Percentiles rank a stretch among this genome's conserved stretches.
phyloP scores from a whole-genome alignment of 2,888 invertebrate genomes.

The Stenchaetothrips biformis region DNA sequence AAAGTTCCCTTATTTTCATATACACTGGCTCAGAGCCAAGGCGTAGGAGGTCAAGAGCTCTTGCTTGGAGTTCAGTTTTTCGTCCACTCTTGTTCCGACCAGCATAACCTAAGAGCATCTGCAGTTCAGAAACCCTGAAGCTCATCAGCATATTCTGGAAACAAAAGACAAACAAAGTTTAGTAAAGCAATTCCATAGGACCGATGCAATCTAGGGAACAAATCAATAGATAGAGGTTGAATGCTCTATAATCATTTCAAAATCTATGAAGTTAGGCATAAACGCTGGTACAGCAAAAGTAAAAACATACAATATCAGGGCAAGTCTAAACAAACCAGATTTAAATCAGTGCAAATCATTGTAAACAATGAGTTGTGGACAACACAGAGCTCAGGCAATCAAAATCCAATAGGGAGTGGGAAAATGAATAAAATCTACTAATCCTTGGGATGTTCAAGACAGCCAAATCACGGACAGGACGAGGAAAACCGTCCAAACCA shows the following conservation, averaged over 20 bases:
- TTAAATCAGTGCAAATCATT: too few species aligned
- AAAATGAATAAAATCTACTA: background rate
- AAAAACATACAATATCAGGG: too few species aligned
- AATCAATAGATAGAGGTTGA: too few species aligned
- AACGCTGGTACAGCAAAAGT: too few species aligned
- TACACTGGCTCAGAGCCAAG: slow-evolving; percentile 58
- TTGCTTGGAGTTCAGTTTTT: slow-evolving; percentile 70
- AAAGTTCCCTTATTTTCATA: slow-evolving; percentile 62
- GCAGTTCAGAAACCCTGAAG: slow-evolving; percentile 80
- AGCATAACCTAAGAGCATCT: slow-evolving; percentile 73
- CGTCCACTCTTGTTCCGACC: slow-evolving; percentile 73
- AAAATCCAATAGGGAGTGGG: background rate
- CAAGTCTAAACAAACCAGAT: too few species aligned
- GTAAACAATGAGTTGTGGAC: too few species aligned
- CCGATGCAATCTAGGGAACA: too few species aligned
- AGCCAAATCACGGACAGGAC: background rate
- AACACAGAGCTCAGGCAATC: too few species aligned
- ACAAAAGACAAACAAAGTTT: background rate
- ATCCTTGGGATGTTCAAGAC: background rate
- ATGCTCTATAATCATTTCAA: too few species aligned
- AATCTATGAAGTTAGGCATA: too few species aligned
- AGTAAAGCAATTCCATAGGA: too few species aligned
- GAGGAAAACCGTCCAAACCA: too few species aligned
- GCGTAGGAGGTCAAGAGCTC: slow-evolving; percentile 66
- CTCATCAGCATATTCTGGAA: slow-evolving; percentile 53